Evolutionary conservation across 2,797 vertebrate genomes (phyloP).

Genomic region (Astyanax mexicanus): DNA sequence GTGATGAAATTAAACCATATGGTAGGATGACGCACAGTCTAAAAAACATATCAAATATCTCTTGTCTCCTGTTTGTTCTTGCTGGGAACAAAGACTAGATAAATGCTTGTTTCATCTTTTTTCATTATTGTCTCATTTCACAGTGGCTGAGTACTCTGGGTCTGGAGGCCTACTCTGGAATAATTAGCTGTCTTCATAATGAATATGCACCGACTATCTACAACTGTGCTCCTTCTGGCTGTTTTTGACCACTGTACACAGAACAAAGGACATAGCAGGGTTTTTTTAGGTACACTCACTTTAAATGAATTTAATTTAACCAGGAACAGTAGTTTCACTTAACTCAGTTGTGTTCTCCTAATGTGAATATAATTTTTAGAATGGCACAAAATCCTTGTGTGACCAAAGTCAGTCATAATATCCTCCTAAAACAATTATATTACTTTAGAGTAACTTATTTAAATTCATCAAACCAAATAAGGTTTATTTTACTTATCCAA

Average conservation of each 20-base stretch:
- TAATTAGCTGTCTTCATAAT: constrained; percentile 13
- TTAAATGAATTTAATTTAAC: too few species aligned
- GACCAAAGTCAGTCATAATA: too few species aligned
- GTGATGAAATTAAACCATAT: neutral
- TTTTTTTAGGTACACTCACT: neutral
- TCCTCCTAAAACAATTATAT: too few species aligned
- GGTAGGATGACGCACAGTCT: neutral
- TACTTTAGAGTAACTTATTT: too few species aligned
- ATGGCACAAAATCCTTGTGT: too few species aligned
- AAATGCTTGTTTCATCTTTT: neutral
- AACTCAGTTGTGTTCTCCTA: too few species aligned
- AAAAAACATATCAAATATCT: neutral
- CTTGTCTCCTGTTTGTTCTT: neutral
- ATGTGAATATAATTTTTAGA: too few species aligned
- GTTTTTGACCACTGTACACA: neutral
- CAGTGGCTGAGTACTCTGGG: constrained; percentile 10
- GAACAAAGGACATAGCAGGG: neutral
- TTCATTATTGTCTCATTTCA: constrained; percentile 11
- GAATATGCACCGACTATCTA: neutral
- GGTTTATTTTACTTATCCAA: too few species aligned
- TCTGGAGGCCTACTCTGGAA: constrained; percentile 2
- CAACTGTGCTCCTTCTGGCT: neutral
- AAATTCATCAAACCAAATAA: too few species aligned
- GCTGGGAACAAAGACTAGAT: neutral
- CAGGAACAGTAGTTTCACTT: too few species aligned